Conservation (phyloP, 2,113 vertebrate genomes). For the Nothocercus julius region DNA sequence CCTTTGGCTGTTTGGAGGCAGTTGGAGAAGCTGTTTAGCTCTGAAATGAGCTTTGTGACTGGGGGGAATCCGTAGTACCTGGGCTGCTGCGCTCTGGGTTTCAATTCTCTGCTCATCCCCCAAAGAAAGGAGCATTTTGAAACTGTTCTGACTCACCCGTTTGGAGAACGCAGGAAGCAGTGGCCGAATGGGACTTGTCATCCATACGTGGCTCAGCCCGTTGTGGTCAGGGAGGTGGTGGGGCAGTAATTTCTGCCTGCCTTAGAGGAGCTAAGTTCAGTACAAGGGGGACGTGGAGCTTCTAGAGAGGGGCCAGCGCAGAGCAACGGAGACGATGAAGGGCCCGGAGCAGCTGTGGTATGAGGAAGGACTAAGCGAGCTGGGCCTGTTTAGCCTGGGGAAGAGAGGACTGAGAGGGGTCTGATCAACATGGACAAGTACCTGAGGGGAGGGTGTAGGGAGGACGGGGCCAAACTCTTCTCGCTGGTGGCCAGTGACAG, state of each 20-base stretch:
- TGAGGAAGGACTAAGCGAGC: no score
- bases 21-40: rapidly evolving
- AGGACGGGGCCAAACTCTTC: no score
- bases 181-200: rapidly evolving
- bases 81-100: not conserved
- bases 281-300: no score
- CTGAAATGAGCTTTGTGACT: not conserved
- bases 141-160: rapidly evolving
- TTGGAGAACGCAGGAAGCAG: rapidly evolving
- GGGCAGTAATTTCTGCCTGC: not conserved
- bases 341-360: no score
- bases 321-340: no score
- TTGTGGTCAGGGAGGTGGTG: no score
- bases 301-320: no score
- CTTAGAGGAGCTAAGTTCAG: not conserved
- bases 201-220: not conserved
- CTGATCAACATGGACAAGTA: no score
- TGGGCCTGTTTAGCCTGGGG: no score
- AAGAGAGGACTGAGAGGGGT: no score
- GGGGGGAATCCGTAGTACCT: not conserved
- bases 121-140: not conserved
- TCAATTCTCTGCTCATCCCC: not conserved
- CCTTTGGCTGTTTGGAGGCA: not conserved
- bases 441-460: no score
- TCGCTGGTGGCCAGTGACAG: no score